Conservation (phyloP, 2,113 vertebrate species). For the Gorilla gorilla region DNA sequence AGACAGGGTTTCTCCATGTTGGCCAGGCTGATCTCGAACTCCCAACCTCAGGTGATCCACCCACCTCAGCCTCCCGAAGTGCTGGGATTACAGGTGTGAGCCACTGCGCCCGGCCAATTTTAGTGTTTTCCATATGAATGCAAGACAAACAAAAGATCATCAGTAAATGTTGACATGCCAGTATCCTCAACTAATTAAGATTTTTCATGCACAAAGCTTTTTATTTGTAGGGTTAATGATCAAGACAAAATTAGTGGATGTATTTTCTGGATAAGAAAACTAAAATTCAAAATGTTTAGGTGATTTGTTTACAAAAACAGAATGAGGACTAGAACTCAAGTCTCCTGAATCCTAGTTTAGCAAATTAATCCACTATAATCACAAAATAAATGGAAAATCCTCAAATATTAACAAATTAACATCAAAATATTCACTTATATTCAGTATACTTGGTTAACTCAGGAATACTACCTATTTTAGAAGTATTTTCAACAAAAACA, state of each 20-base stretch:
- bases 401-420: conserved; percentile 6
- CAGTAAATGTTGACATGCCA: not conserved
- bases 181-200: not conserved
- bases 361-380: conserved; percentile 15
- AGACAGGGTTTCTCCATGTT: no score
- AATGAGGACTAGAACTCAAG: conserved; percentile 1
- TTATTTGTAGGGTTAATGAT: no score
- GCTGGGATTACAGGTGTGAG: no score
- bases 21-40: no score
- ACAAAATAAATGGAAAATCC: not conserved
- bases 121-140: not conserved
- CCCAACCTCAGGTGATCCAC: no score
- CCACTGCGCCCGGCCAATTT: not conserved
- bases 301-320: conserved; percentile 41
- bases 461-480: conserved; percentile 19
- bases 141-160: not conserved
- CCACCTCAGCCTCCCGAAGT: no score
- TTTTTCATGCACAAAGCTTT: not conserved
- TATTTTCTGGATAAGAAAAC: not conserved
- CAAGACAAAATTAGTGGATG: no score
- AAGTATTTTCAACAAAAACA: conserved; percentile 31
- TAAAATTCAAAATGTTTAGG: not conserved
- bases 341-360: not conserved
- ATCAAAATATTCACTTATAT: conserved; percentile 12
- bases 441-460: not conserved